A percentile compares a stretch with the other conserved stretches of the same genome.
phyloP scores from a whole-genome alignment of 2,888 invertebrate species.

The Lasius platythorax region DNA sequence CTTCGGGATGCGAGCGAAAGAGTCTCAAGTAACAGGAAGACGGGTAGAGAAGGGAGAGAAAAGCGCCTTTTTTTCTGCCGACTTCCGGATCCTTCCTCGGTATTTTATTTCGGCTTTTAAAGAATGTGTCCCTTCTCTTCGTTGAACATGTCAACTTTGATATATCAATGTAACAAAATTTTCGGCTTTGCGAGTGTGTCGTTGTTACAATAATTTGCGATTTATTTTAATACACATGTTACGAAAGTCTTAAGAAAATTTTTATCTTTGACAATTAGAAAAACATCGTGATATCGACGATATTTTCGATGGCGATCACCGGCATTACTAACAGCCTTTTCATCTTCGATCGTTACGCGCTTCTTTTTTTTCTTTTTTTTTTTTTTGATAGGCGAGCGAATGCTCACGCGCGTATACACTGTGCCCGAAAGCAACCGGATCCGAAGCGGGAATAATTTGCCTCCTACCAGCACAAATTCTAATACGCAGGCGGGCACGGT shows the following conservation, averaged over 20 bases:
- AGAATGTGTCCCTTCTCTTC: neutral
- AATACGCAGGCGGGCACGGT: constrained; percentile 77
- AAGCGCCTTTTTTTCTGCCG: constrained; percentile 61
- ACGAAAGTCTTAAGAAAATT: neutral
- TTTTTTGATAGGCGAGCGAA: constrained; percentile 21
- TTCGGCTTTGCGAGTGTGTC: neutral
- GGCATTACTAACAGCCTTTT: constrained; percentile 33
- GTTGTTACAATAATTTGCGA: neutral
- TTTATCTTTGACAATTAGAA: neutral
- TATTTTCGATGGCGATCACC: constrained; percentile 26
- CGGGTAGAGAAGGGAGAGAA: constrained; percentile 56
- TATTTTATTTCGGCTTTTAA: constrained; percentile 5
- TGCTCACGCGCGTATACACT: constrained; percentile 49
- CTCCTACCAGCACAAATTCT: constrained; percentile 72
- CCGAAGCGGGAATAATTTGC: constrained; percentile 56
- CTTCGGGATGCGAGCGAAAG: constrained; percentile 67
- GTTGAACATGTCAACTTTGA: neutral
- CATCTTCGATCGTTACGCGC: constrained; percentile 36
- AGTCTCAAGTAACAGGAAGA: constrained; percentile 80
- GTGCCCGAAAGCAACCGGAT: constrained; percentile 55
- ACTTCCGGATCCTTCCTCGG: constrained; percentile 68
- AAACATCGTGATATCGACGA: constrained; percentile 1
- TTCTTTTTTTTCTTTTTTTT: constrained; percentile 25
- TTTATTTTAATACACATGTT: neutral
- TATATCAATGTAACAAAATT: neutral